Base-by-base conservation (phyloP, 2,113 vertebrate species). In the Amblyornis subalaris region DNA sequence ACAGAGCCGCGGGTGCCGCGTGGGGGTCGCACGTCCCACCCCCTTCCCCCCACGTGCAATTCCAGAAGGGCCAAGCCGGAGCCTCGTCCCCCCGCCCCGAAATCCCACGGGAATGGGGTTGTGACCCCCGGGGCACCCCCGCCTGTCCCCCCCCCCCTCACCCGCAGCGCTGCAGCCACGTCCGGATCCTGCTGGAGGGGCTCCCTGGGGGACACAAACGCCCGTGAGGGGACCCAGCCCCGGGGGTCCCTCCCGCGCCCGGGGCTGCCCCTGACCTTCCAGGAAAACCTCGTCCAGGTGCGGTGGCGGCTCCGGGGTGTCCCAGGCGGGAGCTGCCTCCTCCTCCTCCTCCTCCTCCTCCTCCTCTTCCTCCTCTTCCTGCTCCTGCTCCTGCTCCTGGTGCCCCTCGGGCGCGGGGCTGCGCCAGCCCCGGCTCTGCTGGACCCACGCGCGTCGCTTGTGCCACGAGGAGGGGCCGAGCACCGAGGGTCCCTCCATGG, bases 381-480 rank as follows among this genome's bases (percentile, higher is more conserved):
- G 12, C n/a, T 35, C 12, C 57, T 61, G 15, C 58, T 45, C 36
- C 36, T 38, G 10, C 22, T 65, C 29, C 15, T 50, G 12, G 28
- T 51, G 35, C 4, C 35, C 57, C 45, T 20, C 45, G 73, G 66
- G 12, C 25, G 4, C 96, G 55, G 98, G 86, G 16, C 96, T 97
- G 71, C 97, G 67, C 97, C 97, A 97, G 75, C 97, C 97, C 1
- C 96, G 97, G 85, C 98, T 98, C 95, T 98, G 97, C 85, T 96
- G 96, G 76, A 97, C 97, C 98, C 98, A 99, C 16, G 98, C 98
- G 21, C 97, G 95, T 3, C 98, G 97, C 83, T 97, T 98, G 81
- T 97, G 98, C 77, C 97, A 98, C 21, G 98, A 98, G 0, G 97
- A 97, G 5, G 97, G 97, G 66, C 96, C 98, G 70, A 96, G 82